Evolutionary conservation across 1,140 invertebrate genomes (phyloP).

Genomic region (Phymorhynchus buccinoides): DNA sequence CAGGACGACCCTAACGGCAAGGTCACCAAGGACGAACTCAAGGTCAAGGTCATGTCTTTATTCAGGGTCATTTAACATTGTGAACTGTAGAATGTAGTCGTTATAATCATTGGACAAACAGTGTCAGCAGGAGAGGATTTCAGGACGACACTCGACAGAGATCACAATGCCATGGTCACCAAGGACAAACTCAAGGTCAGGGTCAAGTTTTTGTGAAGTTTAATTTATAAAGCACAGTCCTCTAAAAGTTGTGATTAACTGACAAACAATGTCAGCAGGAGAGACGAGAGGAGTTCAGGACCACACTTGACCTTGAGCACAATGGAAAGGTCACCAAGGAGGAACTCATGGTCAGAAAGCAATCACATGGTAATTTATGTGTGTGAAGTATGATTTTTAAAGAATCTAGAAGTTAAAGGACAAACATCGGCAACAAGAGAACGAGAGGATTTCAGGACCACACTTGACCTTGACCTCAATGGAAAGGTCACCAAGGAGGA

Average conservation of each 20-base stretch:
- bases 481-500: constrained; percentile 80
- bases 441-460: constrained; percentile 80
- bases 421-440: constrained; percentile 76
- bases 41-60: no score
- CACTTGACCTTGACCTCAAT: constrained; percentile 83
- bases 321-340: constrained; percentile 81
- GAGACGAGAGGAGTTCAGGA: constrained; percentile 80
- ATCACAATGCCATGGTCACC: constrained; percentile 83
- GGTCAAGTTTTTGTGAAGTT: no score
- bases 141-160: constrained; percentile 80
- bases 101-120: no score
- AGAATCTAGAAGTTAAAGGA: no score
- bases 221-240: no score
- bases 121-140: constrained; percentile 81
- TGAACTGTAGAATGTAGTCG: no score
- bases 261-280: constrained; percentile 76
- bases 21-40: constrained; percentile 79
- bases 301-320: constrained; percentile 82
- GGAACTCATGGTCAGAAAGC: constrained; percentile 78
- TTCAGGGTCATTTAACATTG: no score
- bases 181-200: constrained; percentile 79
- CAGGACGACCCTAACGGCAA: constrained; percentile 82
- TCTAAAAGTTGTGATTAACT: no score
- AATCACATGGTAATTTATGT: no score
- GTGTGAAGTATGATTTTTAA: no score